Percentiles rank a stretch among this genome's conserved stretches.
These are phyloP conservation scores for Copidosoma aretas DNA, from an alignment of 2,888 invertebrate genomes.

Conservation along the genomic window DNA sequence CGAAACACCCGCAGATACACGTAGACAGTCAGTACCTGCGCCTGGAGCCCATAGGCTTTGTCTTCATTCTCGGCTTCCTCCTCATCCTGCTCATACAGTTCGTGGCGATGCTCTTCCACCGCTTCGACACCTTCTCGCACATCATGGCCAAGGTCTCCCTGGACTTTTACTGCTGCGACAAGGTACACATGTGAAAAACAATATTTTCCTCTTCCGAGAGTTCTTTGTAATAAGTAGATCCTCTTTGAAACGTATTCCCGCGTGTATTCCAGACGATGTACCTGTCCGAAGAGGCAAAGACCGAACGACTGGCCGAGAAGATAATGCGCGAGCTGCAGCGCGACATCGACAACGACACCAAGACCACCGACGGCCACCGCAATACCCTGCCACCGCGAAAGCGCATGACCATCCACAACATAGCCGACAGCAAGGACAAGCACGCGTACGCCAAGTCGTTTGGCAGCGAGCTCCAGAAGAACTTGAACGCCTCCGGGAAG, in stretches of 20 bases:
- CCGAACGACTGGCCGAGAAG: conserved; percentile 77
- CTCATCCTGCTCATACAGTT: conserved; percentile 70
- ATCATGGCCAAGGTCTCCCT: conserved; percentile 89
- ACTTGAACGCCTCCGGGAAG: neutral
- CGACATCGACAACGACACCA: conserved; percentile 68
- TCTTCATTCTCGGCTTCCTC: conserved; percentile 70
- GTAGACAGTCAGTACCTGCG: conserved; percentile 63
- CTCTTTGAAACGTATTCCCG: neutral
- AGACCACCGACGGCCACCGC: conserved; percentile 18
- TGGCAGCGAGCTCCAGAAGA: conserved; percentile 13
- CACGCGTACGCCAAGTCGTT: conserved; percentile 15
- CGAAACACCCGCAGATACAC: conserved; percentile 47
- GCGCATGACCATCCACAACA: conserved; percentile 21
- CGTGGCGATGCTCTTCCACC: conserved; percentile 71
- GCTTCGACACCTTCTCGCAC: conserved; percentile 71
- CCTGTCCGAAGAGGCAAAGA: conserved; percentile 80
- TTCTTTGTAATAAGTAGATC: no score
- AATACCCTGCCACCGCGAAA: conserved; percentile 23
- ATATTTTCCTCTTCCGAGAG: no score
- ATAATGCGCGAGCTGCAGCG: conserved; percentile 87
- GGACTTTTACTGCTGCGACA: conserved; percentile 64
- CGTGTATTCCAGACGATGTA: conserved; percentile 78
- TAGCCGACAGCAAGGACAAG: conserved; percentile 5
- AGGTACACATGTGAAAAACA: neutral
- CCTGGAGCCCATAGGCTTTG: conserved; percentile 69